Evolutionary conservation across 2,888 invertebrate species (phyloP), one percentile per base, ranked within the genome.

Genomic region (Aphidoletes aphidimyza): DNA sequence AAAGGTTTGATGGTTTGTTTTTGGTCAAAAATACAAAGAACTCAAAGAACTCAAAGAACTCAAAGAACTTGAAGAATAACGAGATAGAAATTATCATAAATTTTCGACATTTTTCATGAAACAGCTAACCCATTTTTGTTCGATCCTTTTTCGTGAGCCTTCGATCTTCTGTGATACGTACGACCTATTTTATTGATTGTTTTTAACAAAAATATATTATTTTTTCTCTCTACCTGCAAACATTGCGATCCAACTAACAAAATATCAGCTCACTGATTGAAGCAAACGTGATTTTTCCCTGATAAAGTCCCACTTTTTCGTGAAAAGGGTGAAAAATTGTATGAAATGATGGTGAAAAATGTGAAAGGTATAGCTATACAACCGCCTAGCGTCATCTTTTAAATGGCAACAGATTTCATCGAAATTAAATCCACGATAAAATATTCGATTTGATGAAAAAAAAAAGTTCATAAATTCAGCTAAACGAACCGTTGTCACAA

Each of bases 1-100:
- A 47, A 47, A 14, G 30, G 22, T 22, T 26, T 30, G 69, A 69
- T 34, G 30, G 34, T 30, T 69, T 69, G 30, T 30, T 69, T 69
- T 69, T 2, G 3, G 26, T 54, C 30, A 30, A 30, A 22, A 54
- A 22, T 54, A 47, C 47, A 47, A 54, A 54, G 22, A 9, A n/a
- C n/a, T n/a, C n/a, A n/a, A n/a, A n/a, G n/a, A n/a, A n/a, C n/a
- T n/a, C n/a, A n/a, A n/a, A n/a, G n/a, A n/a, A 54, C 22, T 9
- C n/a, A 54, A 19, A 47, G 17, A 54, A 54, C 22, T 9, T 22
- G n/a, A n/a, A n/a, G n/a, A 30, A 69, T 69, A 69, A 69, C 69
- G 69, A 69, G 69, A 69, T 69, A 30, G 69, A 69, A 69, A 69
- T 69, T 69, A 69, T 69, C 69, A 69, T 69, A 69, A 69, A 69